phyloP scores from a whole-genome alignment of 2,797 vertebrate genomes.

The Coilia nasus region DNA sequence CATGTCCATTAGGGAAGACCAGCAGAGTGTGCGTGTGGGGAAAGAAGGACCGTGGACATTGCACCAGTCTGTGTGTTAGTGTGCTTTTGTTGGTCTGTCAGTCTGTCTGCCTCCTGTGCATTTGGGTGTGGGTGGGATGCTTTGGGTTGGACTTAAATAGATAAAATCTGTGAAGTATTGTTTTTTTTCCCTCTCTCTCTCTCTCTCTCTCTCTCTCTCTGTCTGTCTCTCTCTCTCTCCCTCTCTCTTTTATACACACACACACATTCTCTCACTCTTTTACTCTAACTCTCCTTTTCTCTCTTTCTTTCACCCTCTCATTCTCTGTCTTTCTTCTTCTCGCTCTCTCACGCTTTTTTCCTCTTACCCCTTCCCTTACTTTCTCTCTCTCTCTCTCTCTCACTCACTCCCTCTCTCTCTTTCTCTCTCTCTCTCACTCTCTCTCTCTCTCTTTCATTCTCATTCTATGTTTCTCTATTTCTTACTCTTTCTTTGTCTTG shows the following conservation, averaged over 20 bases:
- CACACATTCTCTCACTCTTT: too few species aligned
- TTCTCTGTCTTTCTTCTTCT: background rate
- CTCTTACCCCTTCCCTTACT: too few species aligned
- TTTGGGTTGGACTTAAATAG: conserved; percentile 3
- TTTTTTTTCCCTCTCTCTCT: background rate
- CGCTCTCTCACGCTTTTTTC: background rate
- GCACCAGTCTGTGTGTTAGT: background rate
- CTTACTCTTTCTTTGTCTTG: too few species aligned
- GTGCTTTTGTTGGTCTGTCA: background rate
- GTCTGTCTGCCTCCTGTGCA: background rate
- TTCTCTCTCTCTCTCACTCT: too few species aligned
- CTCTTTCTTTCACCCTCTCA: too few species aligned
- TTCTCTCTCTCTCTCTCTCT: too few species aligned
- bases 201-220: too few species aligned
- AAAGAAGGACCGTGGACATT: background rate
- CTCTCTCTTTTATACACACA: too few species aligned
- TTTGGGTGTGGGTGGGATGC: background rate
- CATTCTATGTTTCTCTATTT: too few species aligned
- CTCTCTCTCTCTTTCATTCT: too few species aligned
- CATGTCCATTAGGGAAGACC: background rate
- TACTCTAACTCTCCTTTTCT: too few species aligned
- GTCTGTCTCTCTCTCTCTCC: background rate
- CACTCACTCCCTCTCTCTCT: too few species aligned
- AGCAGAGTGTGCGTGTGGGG: background rate
- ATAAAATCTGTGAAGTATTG: background rate